phyloP scores from a whole-genome alignment of 35 echinoderm and acorn worm genomes.

The Nesometra sesokonis region DNA sequence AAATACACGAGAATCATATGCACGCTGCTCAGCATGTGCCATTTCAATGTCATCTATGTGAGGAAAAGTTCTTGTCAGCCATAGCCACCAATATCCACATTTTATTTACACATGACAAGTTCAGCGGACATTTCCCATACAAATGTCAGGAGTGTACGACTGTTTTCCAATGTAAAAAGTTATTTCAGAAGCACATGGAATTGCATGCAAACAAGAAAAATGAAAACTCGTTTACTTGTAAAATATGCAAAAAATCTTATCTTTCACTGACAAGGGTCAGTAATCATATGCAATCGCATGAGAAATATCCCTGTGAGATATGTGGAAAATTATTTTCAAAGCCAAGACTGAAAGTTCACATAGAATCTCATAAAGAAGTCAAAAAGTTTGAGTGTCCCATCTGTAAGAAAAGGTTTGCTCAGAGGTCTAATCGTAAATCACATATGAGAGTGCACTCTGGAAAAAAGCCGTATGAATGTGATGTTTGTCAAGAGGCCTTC shows the following conservation, averaged over 20 bases:
- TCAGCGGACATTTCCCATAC: not conserved
- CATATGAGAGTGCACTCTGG: constrained; percentile 70
- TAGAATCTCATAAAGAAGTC: constrained; percentile 18
- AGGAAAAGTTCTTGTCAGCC: not conserved
- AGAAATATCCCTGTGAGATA: not conserved
- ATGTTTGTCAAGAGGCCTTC: constrained; percentile 50
- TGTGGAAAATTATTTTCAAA: not conserved
- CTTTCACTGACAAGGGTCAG: not conserved
- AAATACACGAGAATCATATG: not conserved
- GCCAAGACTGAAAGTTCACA: not conserved
- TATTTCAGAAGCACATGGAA: not conserved
- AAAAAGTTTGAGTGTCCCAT: constrained; percentile 36
- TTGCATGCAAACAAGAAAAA: not conserved
- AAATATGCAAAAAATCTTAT: not conserved
- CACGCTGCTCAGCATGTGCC: not conserved
- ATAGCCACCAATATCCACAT: not conserved
- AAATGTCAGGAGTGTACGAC: not conserved
- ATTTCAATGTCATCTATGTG: not conserved
- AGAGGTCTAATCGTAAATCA: constrained; percentile 32
- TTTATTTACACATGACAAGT: not conserved
- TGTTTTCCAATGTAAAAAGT: not conserved
- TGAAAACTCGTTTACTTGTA: not conserved
- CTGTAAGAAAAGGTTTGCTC: constrained; percentile 47
- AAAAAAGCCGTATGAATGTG: constrained; percentile 51
- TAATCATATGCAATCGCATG: not conserved